Evolutionary conservation across 2,113 vertebrate species (phyloP), one percentile per base, ranked within the genome.

Genomic region (Anhinga anhinga): DNA sequence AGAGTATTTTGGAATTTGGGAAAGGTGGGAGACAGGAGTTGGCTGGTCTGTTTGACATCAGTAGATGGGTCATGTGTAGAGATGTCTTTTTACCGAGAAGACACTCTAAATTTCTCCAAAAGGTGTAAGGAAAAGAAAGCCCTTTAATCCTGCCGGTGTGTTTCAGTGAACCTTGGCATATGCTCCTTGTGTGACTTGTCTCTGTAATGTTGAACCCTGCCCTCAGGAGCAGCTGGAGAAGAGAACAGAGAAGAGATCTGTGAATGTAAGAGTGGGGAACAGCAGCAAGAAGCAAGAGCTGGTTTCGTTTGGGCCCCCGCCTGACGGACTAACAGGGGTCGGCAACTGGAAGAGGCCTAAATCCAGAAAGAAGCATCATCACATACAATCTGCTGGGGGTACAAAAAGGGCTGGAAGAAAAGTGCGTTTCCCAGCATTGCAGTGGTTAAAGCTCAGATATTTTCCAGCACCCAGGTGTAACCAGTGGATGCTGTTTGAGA

Each of bases 241-340:
- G 59, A 59, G 29, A 44, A 32, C 0, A 9, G 77, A 38, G 25
- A 20, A 65, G 34, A 52, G 15, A 76, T 22, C 23, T 69, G 1
- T 56, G 40, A 65, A 19, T 29, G 3, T 42, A 5, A 11, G 20
- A 26, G 16, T 11, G 32, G 19, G 13, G 21, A 69, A n/a, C 7
- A 50, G 30, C 5, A 3, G 6, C 26, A 40, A 23, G 18, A 73
- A 42, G 27, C 69, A 59, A 83, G 65, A 42, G 29, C 4, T 87
- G 50, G 12, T 63, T 91, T 79, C 25, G 9, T 74, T 69, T 49
- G 25, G 52, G 21, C 13, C 34, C 20, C 4, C 6, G 74, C 56
- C 32, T 27, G 25, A 27, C 53, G 44, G 30, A 27, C 53, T 50
- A 1, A 23, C 0, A 0, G 2, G 15, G 22, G 2, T 45, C 55